Evolutionary conservation across 35 echinoderm and acorn worm genomes (phyloP).

Genomic region (Acanthaster planci): DNA sequence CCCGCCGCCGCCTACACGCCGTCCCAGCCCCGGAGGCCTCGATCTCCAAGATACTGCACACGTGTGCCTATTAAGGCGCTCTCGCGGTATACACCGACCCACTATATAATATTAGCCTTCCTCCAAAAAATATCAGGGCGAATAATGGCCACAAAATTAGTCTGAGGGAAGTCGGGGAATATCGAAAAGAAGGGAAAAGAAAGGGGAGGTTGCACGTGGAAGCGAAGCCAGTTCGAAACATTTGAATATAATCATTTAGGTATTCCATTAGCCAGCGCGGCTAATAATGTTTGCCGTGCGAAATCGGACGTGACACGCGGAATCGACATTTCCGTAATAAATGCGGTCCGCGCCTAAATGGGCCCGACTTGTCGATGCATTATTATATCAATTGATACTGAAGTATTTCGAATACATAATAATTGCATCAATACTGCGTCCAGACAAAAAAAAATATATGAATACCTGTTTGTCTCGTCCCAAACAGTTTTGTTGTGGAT

Average conservation of each 20-base stretch:
- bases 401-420: background rate
- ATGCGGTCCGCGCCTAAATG: background rate
- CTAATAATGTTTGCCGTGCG: too few species aligned
- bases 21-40: background rate
- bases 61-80: background rate
- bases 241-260: background rate
- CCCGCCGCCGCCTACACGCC: background rate
- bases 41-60: conserved; percentile 17
- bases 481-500: too few species aligned
- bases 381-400: conserved; percentile 5
- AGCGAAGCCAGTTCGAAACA: background rate
- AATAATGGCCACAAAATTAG: background rate
- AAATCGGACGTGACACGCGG: too few species aligned
- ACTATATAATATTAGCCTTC: background rate
- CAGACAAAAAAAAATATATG: too few species aligned
- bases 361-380: background rate
- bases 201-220: background rate
- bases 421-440: too few species aligned
- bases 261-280: too few species aligned
- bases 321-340: conserved; percentile 1
- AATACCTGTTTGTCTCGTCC: too few species aligned
- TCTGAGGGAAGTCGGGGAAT: too few species aligned
- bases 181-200: too few species aligned
- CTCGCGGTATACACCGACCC: background rate
- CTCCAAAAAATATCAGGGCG: background rate